A percentile compares a stretch with the other conserved stretches of the same genome.
phyloP scores from a whole-genome alignment of 2,113 vertebrate genomes.

The Salvelinus alpinus region DNA sequence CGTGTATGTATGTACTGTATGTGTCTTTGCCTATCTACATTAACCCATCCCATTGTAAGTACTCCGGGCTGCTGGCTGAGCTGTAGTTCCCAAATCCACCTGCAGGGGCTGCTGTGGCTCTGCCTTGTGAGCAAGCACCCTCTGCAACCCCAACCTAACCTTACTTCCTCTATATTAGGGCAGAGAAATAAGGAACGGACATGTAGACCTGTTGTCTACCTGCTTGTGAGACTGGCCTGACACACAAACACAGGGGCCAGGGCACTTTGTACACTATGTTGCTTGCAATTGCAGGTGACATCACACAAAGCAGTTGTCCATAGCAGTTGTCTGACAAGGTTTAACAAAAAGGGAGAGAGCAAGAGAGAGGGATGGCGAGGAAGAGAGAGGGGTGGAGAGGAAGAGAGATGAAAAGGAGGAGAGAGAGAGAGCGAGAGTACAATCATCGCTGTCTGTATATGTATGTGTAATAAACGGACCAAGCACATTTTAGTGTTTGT shows the following conservation, averaged over 20 bases:
- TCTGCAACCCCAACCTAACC: background rate
- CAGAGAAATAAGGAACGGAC: slow-evolving; percentile 19
- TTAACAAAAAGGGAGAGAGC: background rate
- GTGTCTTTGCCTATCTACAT: background rate
- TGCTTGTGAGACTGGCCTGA: slow-evolving; percentile 23
- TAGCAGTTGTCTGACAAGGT: background rate
- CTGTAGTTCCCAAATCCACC: slow-evolving; percentile 49
- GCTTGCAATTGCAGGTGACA: no score
- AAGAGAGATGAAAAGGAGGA: background rate
- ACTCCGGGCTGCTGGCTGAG: background rate
- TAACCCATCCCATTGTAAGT: no score
- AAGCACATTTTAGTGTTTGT: no score
- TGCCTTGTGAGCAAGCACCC: slow-evolving; percentile 34
- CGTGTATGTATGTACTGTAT: background rate
- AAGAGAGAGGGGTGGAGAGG: background rate
- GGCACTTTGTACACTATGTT: no score
- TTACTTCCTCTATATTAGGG: background rate
- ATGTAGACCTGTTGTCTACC: slow-evolving; percentile 53
- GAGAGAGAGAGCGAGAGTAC: background rate
- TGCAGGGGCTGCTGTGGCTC: slow-evolving; percentile 81
- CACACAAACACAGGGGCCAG: background rate
- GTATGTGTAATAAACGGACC: background rate
- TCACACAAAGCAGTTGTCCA: slow-evolving; percentile 4
- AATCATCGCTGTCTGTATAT: slow-evolving; percentile 50
- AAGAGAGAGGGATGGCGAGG: background rate